Evolutionary conservation across 1,140 invertebrate species (phyloP).

Genomic region (Euwallacea similis): DNA sequence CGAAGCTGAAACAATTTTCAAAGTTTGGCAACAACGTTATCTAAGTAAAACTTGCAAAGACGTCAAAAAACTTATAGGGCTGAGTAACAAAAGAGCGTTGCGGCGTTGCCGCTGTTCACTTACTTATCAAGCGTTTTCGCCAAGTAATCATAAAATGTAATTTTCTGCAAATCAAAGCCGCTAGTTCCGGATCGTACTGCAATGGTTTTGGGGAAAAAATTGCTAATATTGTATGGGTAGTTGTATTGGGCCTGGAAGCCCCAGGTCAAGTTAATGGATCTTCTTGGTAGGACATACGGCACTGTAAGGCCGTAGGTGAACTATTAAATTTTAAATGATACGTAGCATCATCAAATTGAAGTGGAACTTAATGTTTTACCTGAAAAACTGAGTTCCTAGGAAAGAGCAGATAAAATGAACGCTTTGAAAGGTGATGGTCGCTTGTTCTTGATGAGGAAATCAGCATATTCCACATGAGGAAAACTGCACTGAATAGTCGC

Average conservation of each 20-base stretch:
- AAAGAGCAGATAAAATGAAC: constrained; percentile 22
- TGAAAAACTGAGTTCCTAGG: constrained; percentile 24
- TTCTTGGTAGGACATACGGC: constrained; percentile 39
- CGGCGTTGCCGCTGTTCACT: not conserved
- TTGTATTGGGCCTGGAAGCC: constrained; percentile 42
- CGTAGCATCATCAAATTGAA: not conserved
- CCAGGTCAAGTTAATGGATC: constrained; percentile 41
- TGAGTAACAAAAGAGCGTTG: not conserved
- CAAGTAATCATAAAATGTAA: constrained; percentile 44
- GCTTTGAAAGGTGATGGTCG: constrained; percentile 15
- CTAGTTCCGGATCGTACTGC: constrained; percentile 34
- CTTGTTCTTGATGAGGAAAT: not conserved
- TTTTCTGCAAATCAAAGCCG: constrained; percentile 40
- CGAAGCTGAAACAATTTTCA: constrained; percentile 26
- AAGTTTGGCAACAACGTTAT: constrained; percentile 2
- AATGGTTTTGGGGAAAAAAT: constrained; percentile 40
- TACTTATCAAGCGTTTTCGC: constrained; percentile 43
- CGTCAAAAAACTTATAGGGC: no score
- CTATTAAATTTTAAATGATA: constrained; percentile 35
- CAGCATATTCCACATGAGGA: not conserved
- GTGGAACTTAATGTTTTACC: constrained; percentile 17
- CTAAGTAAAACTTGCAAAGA: not conserved
- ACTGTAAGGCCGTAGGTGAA: constrained; percentile 42
- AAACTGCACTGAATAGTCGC: no score
- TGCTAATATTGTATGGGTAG: constrained; percentile 38